Percentiles rank a stretch among this genome's conserved stretches.
Conservation (phyloP, 2,888 invertebrate species). For the Drosophila melanocephala region DNA sequence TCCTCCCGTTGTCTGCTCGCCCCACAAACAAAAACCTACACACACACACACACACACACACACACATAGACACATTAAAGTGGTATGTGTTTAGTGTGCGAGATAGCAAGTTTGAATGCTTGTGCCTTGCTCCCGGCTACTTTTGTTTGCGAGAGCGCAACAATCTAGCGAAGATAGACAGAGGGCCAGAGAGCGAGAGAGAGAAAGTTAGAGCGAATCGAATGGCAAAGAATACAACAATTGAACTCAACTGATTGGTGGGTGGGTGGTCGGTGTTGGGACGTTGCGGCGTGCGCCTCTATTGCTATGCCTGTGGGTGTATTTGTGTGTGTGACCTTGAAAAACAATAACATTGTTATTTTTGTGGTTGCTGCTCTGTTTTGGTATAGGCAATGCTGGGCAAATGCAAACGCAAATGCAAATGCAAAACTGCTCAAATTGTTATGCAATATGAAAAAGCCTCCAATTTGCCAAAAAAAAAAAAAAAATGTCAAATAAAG, state of each 20-base stretch:
- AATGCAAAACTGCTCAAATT: slow-evolving; percentile 64
- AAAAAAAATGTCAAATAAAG: slow-evolving; percentile 22
- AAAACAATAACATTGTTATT: slow-evolving; percentile 70
- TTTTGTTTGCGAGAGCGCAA: slow-evolving; percentile 55
- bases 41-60: slow-evolving; percentile 10
- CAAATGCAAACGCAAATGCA: slow-evolving; percentile 70
- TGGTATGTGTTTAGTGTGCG: slow-evolving; percentile 17
- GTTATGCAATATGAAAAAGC: slow-evolving; percentile 63
- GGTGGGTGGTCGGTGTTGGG: slow-evolving; percentile 48
- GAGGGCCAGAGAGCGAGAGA: slow-evolving; percentile 17
- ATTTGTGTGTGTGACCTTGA: slow-evolving; percentile 65
- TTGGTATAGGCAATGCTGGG: slow-evolving; percentile 45
- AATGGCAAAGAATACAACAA: slow-evolving; percentile 56
- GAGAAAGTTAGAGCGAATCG: slow-evolving; percentile 29
- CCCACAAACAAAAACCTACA: slow-evolving; percentile 35
- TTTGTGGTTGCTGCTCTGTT: slow-evolving; percentile 33
- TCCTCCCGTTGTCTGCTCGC: slow-evolving; percentile 49
- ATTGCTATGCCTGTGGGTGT: slow-evolving; percentile 22
- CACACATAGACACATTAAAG: slow-evolving; percentile 1
- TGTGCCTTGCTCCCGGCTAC: slow-evolving; percentile 69
- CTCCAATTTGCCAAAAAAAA: slow-evolving; percentile 39
- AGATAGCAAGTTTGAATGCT: slow-evolving; percentile 61
- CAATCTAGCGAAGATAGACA: slow-evolving; percentile 24
- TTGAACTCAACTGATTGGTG: slow-evolving; percentile 54
- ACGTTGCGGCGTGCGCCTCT: slow-evolving; percentile 26